These are phyloP conservation scores for Taxidea taxus DNA, from an alignment of 2,113 vertebrate species.

Conservation along the genomic window DNA sequence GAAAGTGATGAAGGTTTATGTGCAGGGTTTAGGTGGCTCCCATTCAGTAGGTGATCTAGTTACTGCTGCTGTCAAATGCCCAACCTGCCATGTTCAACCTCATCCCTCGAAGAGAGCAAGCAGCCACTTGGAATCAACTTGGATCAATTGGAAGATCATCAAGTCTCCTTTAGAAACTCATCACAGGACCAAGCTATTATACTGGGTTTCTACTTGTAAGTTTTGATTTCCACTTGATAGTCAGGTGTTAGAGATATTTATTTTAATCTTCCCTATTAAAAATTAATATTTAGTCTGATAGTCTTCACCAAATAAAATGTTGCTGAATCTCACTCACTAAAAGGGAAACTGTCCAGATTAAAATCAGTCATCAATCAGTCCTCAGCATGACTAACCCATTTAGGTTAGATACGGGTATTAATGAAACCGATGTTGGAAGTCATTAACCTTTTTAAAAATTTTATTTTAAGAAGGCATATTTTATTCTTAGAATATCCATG, in stretches of 20 bases:
- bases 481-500: constrained; percentile 46
- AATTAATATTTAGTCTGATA: constrained; percentile 19
- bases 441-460: constrained; percentile 28
- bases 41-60: not conserved
- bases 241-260: not conserved
- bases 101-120: not conserved
- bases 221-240: not conserved
- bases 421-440: constrained; percentile 37
- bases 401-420: constrained; percentile 27
- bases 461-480: constrained; percentile 45
- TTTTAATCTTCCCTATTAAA: constrained; percentile 20
- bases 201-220: not conserved
- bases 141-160: not conserved
- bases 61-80: not conserved
- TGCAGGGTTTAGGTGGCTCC: not conserved
- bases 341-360: constrained; percentile 31
- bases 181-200: not conserved
- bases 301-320: not conserved
- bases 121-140: not conserved
- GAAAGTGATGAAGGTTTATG: not conserved
- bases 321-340: not conserved
- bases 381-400: constrained; percentile 16
- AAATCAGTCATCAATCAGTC: constrained; percentile 26
- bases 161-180: not conserved
- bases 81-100: not conserved